Evolutionary conservation across 53 echinoderm and acorn worm genomes (phyloP).

Genomic region (Arbacia lixula): DNA sequence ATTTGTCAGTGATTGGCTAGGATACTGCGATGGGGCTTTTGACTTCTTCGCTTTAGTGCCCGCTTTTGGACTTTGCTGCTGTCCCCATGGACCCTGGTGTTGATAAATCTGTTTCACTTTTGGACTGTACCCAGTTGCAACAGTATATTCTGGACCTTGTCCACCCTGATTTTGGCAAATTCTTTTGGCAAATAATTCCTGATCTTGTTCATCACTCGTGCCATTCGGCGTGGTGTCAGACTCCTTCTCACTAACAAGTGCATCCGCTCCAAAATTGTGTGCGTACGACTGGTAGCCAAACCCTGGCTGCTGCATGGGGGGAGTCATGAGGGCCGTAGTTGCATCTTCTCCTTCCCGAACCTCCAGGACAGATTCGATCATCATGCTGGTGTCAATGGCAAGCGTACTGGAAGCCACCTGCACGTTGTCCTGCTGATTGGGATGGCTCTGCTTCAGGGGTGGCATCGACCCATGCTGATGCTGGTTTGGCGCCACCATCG

Average conservation of each 20-base stretch:
- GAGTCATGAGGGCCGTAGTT: constrained; percentile 52
- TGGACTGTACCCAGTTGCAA: constrained; percentile 97
- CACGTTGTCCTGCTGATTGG: constrained; percentile 18
- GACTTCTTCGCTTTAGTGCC: constrained; percentile 78
- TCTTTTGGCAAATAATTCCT: constrained; percentile 59
- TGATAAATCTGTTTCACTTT: constrained; percentile 80
- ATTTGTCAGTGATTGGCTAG: constrained; percentile 1
- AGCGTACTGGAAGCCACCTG: constrained; percentile 30
- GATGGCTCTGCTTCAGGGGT: constrained; percentile 17
- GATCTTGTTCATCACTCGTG: constrained; percentile 91
- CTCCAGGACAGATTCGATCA: constrained; percentile 89
- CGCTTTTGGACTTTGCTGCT: constrained; percentile 63
- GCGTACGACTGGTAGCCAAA: constrained; percentile 97
- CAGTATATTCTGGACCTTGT: constrained; percentile 84
- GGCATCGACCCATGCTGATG: constrained; percentile 9
- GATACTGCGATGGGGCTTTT: constrained; percentile 53
- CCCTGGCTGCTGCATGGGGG: constrained; percentile 59
- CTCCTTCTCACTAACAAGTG: constrained; percentile 88
- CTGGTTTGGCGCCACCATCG: constrained; percentile 25
- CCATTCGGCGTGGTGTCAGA: constrained; percentile 80
- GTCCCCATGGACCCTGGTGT: constrained; percentile 62
- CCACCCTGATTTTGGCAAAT: constrained; percentile 34
- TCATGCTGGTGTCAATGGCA: constrained; percentile 93
- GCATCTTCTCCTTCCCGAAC: constrained; percentile 72
- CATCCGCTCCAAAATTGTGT: constrained; percentile 98